Evolutionary conservation across 2,797 vertebrate genomes (phyloP).

Genomic region (Mormyrops attenuatus): DNA sequence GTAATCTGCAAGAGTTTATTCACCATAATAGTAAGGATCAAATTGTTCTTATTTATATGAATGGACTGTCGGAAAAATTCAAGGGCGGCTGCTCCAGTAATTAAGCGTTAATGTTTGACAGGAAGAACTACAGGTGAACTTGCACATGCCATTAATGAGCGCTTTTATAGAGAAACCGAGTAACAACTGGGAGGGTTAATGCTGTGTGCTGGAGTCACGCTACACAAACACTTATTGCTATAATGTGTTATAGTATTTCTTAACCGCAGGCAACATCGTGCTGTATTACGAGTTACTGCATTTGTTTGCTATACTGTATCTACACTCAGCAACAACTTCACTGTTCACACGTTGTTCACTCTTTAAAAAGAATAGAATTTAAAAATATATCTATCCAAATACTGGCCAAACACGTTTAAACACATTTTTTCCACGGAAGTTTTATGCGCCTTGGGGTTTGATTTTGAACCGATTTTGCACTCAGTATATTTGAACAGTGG

Average conservation of each 20-base stretch:
- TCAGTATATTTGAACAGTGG: not conserved
- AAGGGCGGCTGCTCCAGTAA: not conserved
- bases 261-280: not conserved
- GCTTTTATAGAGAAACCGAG: not conserved
- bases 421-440: not conserved
- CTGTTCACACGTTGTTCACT: not conserved
- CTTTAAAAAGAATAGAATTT: not conserved
- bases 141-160: not conserved
- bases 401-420: not conserved
- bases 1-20: not conserved
- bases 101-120: constrained; percentile 18
- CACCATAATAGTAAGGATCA: not conserved
- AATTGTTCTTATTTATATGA: not conserved
- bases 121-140: not conserved
- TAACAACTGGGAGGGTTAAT: not conserved
- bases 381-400: not conserved
- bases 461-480: not conserved
- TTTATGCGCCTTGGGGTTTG: not conserved
- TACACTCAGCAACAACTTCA: not conserved
- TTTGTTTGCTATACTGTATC: not conserved
- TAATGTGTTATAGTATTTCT: not conserved
- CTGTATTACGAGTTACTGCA: not conserved
- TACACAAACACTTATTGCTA: not conserved
- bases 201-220: not conserved
- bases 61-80: not conserved